Evolutionary conservation across 92 coral and sea anemone species (phyloP), one percentile per base, ranked within the genome.

Genomic region (Epizoanthus stellaris): DNA sequence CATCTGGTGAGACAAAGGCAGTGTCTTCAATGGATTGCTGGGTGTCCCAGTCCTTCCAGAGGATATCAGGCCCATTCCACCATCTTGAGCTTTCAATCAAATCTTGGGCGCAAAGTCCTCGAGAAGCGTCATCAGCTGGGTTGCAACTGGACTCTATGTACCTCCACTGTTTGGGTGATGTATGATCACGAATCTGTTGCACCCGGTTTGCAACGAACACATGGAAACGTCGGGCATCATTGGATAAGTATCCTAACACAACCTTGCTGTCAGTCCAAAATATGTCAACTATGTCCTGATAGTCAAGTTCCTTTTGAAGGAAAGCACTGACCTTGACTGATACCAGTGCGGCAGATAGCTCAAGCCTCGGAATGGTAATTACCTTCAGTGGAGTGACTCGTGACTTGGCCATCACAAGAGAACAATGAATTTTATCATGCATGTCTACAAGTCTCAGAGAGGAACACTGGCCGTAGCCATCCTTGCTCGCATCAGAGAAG

Each of bases 21-120:
- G 38, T 10, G 64, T 43, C 47, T 9, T 80, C 19, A 20, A 20
- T 54, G 43, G 38, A 21, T n/a, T 20, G 5, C 21, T 81, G 75
- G 11, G 39, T 4, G 1, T 81, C 65, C n/a, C 20, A 43, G 36
- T 58, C 63, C 3, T 81, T 81, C 68, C 80, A 82, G 34, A 82
- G 65, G 71, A 82, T 69, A 4, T 59, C 58, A 8, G 70, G 62
- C 4, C 80, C 80, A 9, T 59, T 70, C 80, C 77, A 59, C 80
- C 86, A 67, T 6, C 86, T 36, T 56, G 75, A 15, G 56, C 39
- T 67, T 53, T 82, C 43, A 52, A 67, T 53, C 60, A 82, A 6
- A n/a, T 67, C 66, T 56, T 49, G 43, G 38, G 77, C 45, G 21
- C 4, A 9, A n/a, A 67, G 67, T 38, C 76, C 77, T 67, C 67